These are phyloP conservation scores for Theretra japonica DNA, from an alignment of 2,888 invertebrate genomes.

Conservation along the genomic window DNA sequence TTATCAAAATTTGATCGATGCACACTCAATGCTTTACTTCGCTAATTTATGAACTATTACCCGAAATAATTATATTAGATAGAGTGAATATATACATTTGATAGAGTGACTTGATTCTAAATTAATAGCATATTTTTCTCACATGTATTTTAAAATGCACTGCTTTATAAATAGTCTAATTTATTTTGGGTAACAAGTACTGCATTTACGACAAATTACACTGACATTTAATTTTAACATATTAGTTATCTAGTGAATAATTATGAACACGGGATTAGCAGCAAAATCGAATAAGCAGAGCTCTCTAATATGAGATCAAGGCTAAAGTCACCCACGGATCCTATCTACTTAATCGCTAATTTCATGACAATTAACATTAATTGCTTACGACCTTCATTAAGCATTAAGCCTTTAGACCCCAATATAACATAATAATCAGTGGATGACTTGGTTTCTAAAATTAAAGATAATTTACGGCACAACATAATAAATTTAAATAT, in stretches of 20 bases:
- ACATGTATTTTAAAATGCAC: too few relatives aligned
- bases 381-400: slow-evolving; percentile 54
- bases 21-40: not conserved
- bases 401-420: not conserved
- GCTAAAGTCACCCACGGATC: slow-evolving; percentile 60
- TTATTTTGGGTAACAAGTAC: too few relatives aligned
- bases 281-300: slow-evolving; percentile 1
- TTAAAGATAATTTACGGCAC: not conserved
- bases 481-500: not conserved
- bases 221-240: too few relatives aligned
- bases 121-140: too few relatives aligned
- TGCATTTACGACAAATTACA: too few relatives aligned
- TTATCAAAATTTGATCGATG: slow-evolving; percentile 27
- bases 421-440: not conserved
- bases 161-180: too few relatives aligned
- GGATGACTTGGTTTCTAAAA: not conserved
- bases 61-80: too few relatives aligned
- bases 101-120: not conserved
- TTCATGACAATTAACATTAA: slow-evolving; percentile 67
- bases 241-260: not conserved
- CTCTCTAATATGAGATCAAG: slow-evolving; percentile 57
- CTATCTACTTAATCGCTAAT: slow-evolving; percentile 60
- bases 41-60: too few relatives aligned
- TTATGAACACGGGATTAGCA: not conserved
- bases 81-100: too few relatives aligned